phyloP scores from a whole-genome alignment of 2,888 invertebrate genomes.

The Spisula solida region DNA sequence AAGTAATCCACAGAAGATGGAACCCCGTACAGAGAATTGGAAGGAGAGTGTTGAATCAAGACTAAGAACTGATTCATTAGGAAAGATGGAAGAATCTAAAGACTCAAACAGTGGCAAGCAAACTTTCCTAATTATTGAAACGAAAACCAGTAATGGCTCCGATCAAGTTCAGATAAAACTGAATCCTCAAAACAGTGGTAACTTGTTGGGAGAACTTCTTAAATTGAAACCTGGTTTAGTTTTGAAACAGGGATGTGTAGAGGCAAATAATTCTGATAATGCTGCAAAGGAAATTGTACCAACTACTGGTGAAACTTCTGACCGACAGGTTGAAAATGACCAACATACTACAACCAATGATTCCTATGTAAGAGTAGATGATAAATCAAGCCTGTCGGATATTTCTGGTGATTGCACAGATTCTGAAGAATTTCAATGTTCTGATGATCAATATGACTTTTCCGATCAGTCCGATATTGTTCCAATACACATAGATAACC shows the following conservation, averaged over 20 bases:
- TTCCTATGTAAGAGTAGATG: background rate
- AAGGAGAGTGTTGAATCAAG: background rate
- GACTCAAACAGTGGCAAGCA: background rate
- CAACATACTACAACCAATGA: background rate
- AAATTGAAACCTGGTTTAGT: constrained; percentile 31
- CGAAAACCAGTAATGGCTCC: constrained; percentile 23
- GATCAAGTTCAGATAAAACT: constrained; percentile 45
- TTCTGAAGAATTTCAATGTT: constrained; percentile 16
- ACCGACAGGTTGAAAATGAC: background rate
- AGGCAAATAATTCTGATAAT: background rate
- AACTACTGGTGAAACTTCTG: background rate
- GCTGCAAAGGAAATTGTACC: background rate
- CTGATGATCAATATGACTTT: constrained; percentile 1
- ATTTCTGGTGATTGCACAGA: background rate
- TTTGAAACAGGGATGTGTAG: background rate
- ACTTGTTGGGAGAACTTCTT: constrained; percentile 46
- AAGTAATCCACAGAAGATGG: background rate
- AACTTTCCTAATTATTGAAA: constrained; percentile 39
- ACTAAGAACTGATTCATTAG: background rate
- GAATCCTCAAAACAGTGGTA: constrained; percentile 32
- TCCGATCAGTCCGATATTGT: constrained; percentile 1
- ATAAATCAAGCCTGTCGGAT: background rate
- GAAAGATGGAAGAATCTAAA: background rate
- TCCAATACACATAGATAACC: background rate
- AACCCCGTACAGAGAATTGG: background rate